These are phyloP conservation scores for Sarcophilus harrisii DNA, from an alignment of 2,797 vertebrate species.

Conservation along the genomic window DNA sequence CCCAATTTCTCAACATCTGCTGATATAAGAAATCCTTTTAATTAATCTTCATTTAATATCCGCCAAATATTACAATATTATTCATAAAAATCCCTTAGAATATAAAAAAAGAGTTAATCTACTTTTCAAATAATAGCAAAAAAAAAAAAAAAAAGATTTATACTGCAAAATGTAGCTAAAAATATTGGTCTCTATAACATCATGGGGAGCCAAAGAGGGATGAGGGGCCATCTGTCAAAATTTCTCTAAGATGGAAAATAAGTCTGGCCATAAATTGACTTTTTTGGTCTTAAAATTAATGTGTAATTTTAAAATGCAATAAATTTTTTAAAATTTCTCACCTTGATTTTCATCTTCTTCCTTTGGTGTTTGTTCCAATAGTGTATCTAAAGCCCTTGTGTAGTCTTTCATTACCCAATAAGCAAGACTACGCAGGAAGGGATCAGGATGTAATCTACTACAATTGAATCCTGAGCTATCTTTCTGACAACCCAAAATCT, in stretches of 20 bases:
- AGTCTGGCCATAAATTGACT: slow-evolving; percentile 20
- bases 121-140: background rate
- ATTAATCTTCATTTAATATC: background rate
- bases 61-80: background rate
- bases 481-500: slow-evolving; percentile 92
- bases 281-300: background rate
- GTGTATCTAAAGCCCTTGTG: slow-evolving; percentile 93
- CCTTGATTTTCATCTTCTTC: slow-evolving; percentile 94
- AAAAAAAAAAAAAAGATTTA: background rate
- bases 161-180: too few species aligned
- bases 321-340: slow-evolving; percentile 78
- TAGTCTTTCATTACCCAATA: slow-evolving; percentile 99
- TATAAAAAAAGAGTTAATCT: background rate
- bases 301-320: slow-evolving; percentile 35
- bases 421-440: slow-evolving; percentile 96
- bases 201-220: background rate
- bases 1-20: background rate
- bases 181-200: background rate
- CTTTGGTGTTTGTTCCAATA: slow-evolving; percentile 96
- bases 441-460: slow-evolving; percentile 93
- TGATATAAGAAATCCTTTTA: background rate
- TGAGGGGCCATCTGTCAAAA: background rate
- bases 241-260: slow-evolving; percentile 58
- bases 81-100: background rate
- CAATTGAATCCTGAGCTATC: slow-evolving; percentile 92